Base-by-base conservation (phyloP, 2,888 invertebrate genomes). In the Drosophila subquinaria region DNA sequence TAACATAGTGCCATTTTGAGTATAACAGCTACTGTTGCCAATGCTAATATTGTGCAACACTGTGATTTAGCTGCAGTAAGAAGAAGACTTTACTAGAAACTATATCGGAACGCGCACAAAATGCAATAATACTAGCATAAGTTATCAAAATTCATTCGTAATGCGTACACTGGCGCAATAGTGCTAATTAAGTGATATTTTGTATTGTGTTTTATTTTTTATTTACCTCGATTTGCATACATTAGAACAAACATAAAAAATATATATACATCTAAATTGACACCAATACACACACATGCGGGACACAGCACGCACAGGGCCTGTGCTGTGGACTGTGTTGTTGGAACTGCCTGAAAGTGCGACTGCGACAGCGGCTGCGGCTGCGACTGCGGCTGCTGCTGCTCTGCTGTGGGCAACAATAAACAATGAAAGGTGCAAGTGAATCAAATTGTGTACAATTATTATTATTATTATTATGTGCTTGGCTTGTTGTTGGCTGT, bases 371-470 rank as follows among this genome's bases (percentile, higher is more conserved):
- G 33, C 20, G 43, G 10, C 52, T 56, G 53, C 9, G 30, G n/a
- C 52, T 56, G 53, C 9, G 30, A n/a, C 43, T 56, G 51, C 15
- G 15, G 9, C 56, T 65, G 47, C 20, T 51, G 61, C 50, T 30
- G 30, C 30, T 30, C 35, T 36, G 56, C 35, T 53, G 30, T 40
- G 57, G 48, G 51, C 60, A 60, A 64, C 56, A 52, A 55, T 65
- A 69, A 74, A 79, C 79, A 69, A 77, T 79, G 69, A 75, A 52
- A 66, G 63, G 55, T 82, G 86, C 82, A 70, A 85, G 86, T 85
- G 83, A 77, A 72, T 79, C 52, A 70, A 77, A 82, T 76, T 72
- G 81, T 76, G 74, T 50, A 69, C 66, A 69, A 69, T 80, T 72
- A 67, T 71, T 80, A 45, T 55, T 70, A 50, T 55, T 70, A 50